Conservation (phyloP, 2,113 vertebrate species). For the Hyla sarda region DNA sequence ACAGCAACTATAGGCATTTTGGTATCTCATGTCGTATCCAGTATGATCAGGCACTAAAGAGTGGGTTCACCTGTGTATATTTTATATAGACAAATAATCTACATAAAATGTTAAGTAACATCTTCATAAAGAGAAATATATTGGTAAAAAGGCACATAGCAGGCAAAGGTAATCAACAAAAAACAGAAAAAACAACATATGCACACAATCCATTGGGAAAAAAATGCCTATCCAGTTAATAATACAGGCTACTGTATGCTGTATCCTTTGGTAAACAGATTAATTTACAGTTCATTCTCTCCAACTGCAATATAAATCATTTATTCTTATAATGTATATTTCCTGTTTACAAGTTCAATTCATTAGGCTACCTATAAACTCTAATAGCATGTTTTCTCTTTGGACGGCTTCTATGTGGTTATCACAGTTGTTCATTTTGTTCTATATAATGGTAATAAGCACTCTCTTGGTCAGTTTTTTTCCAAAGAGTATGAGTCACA, state of each 20-base stretch:
- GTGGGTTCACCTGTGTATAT: no score
- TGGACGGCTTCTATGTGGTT: neutral
- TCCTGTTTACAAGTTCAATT: neutral
- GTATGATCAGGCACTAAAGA: no score
- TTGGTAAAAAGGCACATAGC: no score
- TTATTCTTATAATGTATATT: neutral
- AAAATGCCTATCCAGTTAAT: neutral
- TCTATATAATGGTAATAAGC: slow-evolving; percentile 19
- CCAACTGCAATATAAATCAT: neutral
- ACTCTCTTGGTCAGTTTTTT: slow-evolving; percentile 16
- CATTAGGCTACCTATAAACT: no score
- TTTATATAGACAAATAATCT: no score
- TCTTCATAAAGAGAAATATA: no score
- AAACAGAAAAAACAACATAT: no score
- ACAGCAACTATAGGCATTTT: no score
- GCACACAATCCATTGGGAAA: no score
- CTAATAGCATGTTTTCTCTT: neutral
- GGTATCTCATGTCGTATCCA: no score
- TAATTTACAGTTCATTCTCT: neutral
- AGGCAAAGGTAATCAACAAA: no score
- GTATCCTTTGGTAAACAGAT: neutral
- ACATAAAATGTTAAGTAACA: no score
- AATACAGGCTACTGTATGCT: neutral
- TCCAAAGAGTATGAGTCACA: slow-evolving; percentile 18
- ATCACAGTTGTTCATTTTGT: neutral